These are phyloP conservation scores for Kryptopterus vitreolus DNA, from an alignment of 2,797 vertebrate genomes.

Conservation along the genomic window DNA sequence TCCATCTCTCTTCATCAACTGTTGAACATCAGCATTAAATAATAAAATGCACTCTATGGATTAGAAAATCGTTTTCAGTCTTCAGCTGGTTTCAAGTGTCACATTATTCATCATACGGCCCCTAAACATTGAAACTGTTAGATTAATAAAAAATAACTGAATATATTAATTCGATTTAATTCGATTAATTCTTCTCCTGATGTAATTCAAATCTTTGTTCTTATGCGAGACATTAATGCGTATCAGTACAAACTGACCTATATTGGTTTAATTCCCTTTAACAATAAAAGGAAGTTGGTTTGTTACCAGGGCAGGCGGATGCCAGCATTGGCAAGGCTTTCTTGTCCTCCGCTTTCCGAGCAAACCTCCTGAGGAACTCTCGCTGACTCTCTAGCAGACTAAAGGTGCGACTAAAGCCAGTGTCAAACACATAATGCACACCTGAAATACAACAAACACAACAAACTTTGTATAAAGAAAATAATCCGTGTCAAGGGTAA, in stretches of 20 bases:
- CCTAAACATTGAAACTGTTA: background rate
- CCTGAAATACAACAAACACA: conserved; percentile 69
- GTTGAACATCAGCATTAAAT: background rate
- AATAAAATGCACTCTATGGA: background rate
- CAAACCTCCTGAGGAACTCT: conserved; percentile 88
- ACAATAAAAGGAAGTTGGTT: background rate
- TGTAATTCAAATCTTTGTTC: background rate
- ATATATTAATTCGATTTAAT: background rate
- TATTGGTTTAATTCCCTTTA: background rate
- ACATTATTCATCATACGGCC: background rate
- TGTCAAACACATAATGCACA: conserved; percentile 89
- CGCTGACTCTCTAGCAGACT: conserved; percentile 90
- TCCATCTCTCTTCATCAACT: too few relatives aligned
- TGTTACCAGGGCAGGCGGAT: conserved; percentile 91
- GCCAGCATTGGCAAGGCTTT: conserved; percentile 86
- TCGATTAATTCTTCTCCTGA: background rate
- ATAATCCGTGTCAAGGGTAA: background rate
- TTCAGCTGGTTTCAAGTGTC: too few relatives aligned
- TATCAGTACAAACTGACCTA: background rate
- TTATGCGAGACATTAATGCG: background rate
- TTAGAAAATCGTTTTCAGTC: background rate
- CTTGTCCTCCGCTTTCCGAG: conserved; percentile 69
- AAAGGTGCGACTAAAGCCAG: conserved; percentile 89
- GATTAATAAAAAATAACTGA: background rate
- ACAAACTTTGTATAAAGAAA: background rate